phyloP scores from a whole-genome alignment of 2,113 vertebrate species.

The Tragelaphus strepsiceros region DNA sequence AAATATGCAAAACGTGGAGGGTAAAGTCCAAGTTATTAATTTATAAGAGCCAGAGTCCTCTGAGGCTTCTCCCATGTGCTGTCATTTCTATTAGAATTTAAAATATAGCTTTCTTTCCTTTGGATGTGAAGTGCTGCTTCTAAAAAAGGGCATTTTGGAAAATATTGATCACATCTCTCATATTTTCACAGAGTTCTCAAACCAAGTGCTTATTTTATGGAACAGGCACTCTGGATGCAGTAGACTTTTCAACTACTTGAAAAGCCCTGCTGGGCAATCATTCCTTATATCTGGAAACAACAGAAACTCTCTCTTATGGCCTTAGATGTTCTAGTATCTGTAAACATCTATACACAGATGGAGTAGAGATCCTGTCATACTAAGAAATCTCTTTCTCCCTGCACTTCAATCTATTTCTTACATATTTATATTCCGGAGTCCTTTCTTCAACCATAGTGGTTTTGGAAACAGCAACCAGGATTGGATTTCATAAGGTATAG shows the following conservation, averaged over 20 bases:
- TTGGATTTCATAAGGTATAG: background rate
- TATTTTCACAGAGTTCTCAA: background rate
- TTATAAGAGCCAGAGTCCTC: background rate
- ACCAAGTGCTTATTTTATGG: background rate
- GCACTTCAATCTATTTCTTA: background rate
- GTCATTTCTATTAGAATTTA: background rate
- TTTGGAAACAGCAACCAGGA: background rate
- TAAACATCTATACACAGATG: background rate
- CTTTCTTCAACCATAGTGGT: background rate
- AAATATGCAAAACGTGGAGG: background rate
- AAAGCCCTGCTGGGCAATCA: background rate
- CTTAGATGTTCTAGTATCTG: background rate
- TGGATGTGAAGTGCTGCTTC: background rate
- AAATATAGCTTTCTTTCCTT: background rate
- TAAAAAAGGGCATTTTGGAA: background rate
- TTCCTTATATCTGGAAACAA: background rate
- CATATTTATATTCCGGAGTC: constrained; percentile 22
- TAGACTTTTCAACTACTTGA: background rate
- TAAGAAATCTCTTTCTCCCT: background rate
- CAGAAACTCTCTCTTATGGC: background rate
- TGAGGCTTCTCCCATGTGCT: background rate
- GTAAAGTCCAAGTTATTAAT: background rate
- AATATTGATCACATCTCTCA: background rate
- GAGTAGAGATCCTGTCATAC: background rate
- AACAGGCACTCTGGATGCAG: background rate